These are phyloP conservation scores for Crypturellus undulatus DNA, from an alignment of 2,113 vertebrate species.

Conservation along the genomic window DNA sequence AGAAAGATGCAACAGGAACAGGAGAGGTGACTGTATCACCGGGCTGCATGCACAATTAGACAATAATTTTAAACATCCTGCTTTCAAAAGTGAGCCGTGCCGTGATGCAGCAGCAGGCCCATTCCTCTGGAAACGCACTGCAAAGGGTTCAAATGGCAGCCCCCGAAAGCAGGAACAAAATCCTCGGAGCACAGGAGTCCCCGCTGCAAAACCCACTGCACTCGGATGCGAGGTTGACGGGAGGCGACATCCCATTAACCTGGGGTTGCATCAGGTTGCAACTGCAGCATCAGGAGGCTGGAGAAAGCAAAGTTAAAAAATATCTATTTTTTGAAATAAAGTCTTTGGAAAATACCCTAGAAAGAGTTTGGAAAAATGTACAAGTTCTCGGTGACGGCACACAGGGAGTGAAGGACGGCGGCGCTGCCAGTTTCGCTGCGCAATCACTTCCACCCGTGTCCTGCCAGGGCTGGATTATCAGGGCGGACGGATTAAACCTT, in stretches of 20 bases:
- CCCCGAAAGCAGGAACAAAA: background rate
- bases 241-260: background rate
- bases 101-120: background rate
- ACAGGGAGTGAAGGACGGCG: slow-evolving; percentile 12
- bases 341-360: background rate
- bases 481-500: slow-evolving; percentile 62
- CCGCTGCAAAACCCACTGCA: background rate
- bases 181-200: rapidly evolving
- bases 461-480: slow-evolving; percentile 71
- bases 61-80: background rate
- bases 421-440: slow-evolving; percentile 42
- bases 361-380: background rate
- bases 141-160: background rate
- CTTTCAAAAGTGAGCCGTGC: background rate
- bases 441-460: slow-evolving; percentile 58
- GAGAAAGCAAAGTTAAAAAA: background rate
- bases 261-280: rapidly evolving
- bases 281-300: background rate
- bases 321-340: background rate
- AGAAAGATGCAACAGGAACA: background rate
- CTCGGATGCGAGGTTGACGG: rapidly evolving
- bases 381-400: background rate
- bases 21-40: background rate
- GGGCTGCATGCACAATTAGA: background rate
- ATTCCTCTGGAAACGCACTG: background rate